A percentile compares a stretch with the other conserved stretches of the same genome.
phyloP scores from a whole-genome alignment of 1,140 invertebrate species.

The Papilio xuthus region DNA sequence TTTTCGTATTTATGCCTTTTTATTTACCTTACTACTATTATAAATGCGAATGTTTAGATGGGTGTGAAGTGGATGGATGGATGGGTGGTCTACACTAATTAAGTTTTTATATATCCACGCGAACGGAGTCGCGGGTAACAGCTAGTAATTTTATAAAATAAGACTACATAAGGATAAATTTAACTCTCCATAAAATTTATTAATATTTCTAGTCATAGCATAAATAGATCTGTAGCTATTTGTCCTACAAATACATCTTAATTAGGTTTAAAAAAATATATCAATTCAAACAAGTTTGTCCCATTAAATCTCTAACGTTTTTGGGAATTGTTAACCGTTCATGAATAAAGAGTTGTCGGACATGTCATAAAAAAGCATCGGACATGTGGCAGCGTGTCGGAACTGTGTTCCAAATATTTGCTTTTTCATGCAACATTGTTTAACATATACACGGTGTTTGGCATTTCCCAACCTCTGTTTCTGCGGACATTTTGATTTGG shows the following conservation, averaged over 20 bases:
- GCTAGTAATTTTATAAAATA: no score
- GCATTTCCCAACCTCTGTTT: constrained; percentile 2
- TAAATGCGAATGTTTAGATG: not conserved
- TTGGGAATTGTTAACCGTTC: constrained; percentile 35
- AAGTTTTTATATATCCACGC: no score
- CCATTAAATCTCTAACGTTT: constrained; percentile 34
- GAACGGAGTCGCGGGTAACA: no score
- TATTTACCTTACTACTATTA: not conserved
- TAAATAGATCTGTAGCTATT: no score
- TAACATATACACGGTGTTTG: not conserved
- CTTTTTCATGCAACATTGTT: constrained; percentile 46
- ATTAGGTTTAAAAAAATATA: not conserved
- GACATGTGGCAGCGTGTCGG: constrained; percentile 46
- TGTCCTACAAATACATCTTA: no score
- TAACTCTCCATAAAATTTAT: no score
- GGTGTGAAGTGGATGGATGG: not conserved
- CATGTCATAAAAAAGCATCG: constrained; percentile 45
- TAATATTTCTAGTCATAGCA: no score
- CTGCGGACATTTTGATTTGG: constrained; percentile 22
- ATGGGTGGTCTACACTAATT: no score
- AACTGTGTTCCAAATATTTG: constrained; percentile 45
- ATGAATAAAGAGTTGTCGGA: constrained; percentile 48
- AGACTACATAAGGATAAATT: no score
- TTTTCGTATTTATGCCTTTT: no score
- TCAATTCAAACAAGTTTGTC: not conserved